Evolutionary conservation across 2,113 vertebrate genomes (phyloP), one percentile per base, ranked within the genome.

Genomic region (Agapornis roseicollis): DNA sequence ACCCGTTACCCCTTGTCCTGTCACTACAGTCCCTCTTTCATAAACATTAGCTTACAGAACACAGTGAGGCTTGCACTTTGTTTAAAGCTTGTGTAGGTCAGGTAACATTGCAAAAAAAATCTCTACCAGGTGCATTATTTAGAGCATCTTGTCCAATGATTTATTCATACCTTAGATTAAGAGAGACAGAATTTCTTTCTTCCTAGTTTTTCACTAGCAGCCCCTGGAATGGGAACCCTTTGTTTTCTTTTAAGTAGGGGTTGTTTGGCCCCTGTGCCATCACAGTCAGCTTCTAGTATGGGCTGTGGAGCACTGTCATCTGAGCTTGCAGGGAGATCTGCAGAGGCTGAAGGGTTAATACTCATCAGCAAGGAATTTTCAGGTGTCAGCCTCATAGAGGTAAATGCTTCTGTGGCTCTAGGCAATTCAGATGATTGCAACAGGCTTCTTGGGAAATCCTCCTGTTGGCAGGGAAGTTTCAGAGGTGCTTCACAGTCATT

Each of bases 181-280:
- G 28, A 58, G 31, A 31, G 55, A 4, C 77, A 18, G 42, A 95
- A 61, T 96, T 95, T 97, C 93, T 96, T 98, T 31, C 93, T 96
- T 78, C 88, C 94, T 7, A 49, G 76, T 28, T 93, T 98, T 56
- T 98, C 97, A 10, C 24, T 52, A 9, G n/a, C 39, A 20, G 80
- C 49, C 52, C 98, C 98, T 22, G 74, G 42, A 14, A 87, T 33
- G 25, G 91, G 10, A 13, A 92, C 79, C 22, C 88, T 95, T 68
- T 95, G 92, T 80, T 98, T 98, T 60, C 98, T 97, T 90, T 98
- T 98, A 17, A 39, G 70, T 2, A 94, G 29, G 4, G 44, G 5
- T 31, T 69, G 39, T 37, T 50, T 49, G 13, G 66, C 73, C 20
- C 3, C 35, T 29, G 23, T 70, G 9, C 74, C 52, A 16, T 77